A percentile compares a stretch with the other conserved stretches of the same genome.
Conservation (phyloP, 1,140 invertebrate genomes). For the Penaeus indicus region DNA sequence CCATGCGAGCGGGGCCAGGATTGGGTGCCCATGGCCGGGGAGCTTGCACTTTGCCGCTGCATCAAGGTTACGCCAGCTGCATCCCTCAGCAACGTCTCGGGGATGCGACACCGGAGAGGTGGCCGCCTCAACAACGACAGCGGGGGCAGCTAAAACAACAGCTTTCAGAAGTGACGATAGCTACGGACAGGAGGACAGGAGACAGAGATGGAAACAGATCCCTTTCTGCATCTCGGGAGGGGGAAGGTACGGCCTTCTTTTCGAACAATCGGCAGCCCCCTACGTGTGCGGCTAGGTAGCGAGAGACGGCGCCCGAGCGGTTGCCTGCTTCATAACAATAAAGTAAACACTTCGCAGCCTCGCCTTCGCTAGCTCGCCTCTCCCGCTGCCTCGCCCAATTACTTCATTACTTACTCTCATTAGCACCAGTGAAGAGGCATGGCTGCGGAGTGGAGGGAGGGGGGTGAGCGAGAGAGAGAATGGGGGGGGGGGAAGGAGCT, state of each 20-base stretch:
- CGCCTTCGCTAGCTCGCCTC: background rate
- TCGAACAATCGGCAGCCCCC: no score
- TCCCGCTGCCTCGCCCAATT: slow-evolving; percentile 5
- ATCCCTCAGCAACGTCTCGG: background rate
- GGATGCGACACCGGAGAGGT: background rate
- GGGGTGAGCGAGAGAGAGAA: no score
- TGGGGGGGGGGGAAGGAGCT: no score
- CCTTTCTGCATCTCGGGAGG: no score
- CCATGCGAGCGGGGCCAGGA: no score
- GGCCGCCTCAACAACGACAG: background rate
- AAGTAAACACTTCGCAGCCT: slow-evolving; percentile 26
- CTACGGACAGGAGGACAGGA: no score
- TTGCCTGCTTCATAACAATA: slow-evolving; percentile 42
- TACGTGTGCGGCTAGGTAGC: no score
- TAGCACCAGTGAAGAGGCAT: background rate
- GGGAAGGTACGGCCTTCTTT: no score
- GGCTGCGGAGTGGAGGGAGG: background rate
- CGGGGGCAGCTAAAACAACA: background rate
- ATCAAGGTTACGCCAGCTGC: background rate
- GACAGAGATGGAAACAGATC: no score
- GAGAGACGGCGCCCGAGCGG: background rate
- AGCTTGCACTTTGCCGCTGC: background rate
- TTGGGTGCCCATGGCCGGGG: no score
- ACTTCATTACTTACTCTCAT: slow-evolving; percentile 37
- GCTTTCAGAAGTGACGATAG: background rate